Percentiles rank a stretch among this genome's conserved stretches.
Evolutionary conservation across 2,113 vertebrate species (phyloP).

Genomic region (Barbus barbus): DNA sequence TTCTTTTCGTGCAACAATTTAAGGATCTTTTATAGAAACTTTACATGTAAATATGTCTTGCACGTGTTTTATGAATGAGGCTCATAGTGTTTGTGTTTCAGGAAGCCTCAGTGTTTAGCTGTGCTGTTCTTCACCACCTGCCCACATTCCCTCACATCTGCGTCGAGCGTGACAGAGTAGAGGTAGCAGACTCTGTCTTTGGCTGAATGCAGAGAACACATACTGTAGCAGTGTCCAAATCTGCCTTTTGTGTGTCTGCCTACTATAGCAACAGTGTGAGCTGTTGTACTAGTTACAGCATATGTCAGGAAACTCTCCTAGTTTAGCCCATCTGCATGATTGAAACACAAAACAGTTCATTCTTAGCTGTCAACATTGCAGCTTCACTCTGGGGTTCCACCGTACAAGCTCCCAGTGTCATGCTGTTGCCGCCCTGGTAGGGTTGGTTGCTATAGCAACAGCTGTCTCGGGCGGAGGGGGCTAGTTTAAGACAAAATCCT

Average conservation of each 20-base stretch:
- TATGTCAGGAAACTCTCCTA: conserved; percentile 10
- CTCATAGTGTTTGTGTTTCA: neutral
- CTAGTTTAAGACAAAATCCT: conserved; percentile 45
- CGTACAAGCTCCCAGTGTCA: conserved; percentile 29
- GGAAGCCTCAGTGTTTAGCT: neutral
- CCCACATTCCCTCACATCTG: conserved; percentile 26
- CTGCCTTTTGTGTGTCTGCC: conserved; percentile 3
- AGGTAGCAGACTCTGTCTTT: conserved; percentile 2
- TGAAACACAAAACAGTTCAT: conserved; percentile 26
- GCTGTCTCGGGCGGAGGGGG: conserved; percentile 40
- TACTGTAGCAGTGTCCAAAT: conserved; percentile 13
- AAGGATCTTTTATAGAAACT: neutral
- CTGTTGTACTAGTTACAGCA: conserved; percentile 14
- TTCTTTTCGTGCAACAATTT: neutral
- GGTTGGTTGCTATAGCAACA: conserved; percentile 55
- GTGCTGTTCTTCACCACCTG: conserved; percentile 28
- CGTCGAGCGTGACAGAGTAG: neutral
- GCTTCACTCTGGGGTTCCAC: conserved; percentile 42
- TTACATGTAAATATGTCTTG: neutral
- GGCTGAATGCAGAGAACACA: neutral
- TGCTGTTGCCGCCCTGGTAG: conserved; percentile 46
- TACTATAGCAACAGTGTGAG: conserved; percentile 8
- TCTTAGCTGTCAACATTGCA: conserved; percentile 30
- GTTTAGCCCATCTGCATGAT: neutral
- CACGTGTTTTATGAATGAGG: neutral